These are phyloP conservation scores for Phyllotreta striolata DNA, from an alignment of 2,888 invertebrate species.

Conservation along the genomic window DNA sequence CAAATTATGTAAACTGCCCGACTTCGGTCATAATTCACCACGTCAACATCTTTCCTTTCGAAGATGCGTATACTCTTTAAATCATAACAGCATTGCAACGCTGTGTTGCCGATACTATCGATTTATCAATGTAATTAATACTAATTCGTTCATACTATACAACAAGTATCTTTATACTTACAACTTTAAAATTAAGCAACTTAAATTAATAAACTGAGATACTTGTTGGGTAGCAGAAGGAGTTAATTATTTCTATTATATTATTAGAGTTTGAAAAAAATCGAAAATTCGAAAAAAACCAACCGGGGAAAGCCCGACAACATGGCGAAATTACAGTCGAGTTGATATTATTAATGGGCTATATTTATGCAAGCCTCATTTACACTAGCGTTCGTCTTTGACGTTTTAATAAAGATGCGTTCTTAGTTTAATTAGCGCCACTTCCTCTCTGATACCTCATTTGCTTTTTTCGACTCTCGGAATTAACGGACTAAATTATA, in stretches of 20 bases:
- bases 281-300: background rate
- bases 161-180: background rate
- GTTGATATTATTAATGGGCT: slow-evolving; percentile 55
- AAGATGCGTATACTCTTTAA: slow-evolving; percentile 42
- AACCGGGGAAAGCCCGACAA: slow-evolving; percentile 19
- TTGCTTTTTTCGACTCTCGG: slow-evolving; percentile 27
- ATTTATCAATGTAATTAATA: background rate
- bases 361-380: slow-evolving; percentile 52
- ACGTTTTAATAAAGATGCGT: slow-evolving; percentile 53
- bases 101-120: slow-evolving; percentile 27
- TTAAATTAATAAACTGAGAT: too few relatives aligned
- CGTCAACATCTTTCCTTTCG: slow-evolving; percentile 47
- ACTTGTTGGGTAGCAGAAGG: too few relatives aligned
- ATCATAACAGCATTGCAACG: slow-evolving; percentile 47
- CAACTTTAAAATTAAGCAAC: too few relatives aligned
- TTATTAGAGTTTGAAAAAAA: too few relatives aligned
- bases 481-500: slow-evolving; percentile 14
- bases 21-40: slow-evolving; percentile 39
- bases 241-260: too few relatives aligned
- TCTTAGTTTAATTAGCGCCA: slow-evolving; percentile 42
- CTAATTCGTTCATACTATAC: too few relatives aligned
- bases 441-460: slow-evolving; percentile 40
- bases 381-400: slow-evolving; percentile 53
- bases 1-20: slow-evolving; percentile 59
- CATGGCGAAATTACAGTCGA: slow-evolving; percentile 39